phyloP scores from a whole-genome alignment of 2,797 vertebrate species.

The Notolepis coatsorum region DNA sequence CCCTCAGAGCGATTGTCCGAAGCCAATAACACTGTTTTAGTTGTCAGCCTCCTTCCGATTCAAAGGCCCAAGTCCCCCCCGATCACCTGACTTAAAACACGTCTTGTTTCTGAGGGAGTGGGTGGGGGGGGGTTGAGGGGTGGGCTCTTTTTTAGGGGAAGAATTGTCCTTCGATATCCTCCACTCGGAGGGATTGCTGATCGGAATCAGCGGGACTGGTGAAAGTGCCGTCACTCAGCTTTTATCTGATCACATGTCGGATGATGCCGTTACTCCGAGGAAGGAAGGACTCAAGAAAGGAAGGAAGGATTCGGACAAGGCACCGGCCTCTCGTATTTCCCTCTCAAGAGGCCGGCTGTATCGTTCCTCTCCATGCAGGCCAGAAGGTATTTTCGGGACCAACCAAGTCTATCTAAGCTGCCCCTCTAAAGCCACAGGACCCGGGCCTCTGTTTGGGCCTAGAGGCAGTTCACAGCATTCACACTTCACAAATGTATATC shows the following conservation, averaged over 20 bases:
- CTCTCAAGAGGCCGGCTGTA: constrained; percentile 58
- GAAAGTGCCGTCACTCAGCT: too few relatives aligned
- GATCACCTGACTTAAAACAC: constrained; percentile 4
- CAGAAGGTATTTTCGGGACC: constrained; percentile 60
- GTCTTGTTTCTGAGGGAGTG: constrained; percentile 15
- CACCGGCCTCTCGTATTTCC: constrained; percentile 31
- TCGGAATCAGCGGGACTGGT: too few relatives aligned
- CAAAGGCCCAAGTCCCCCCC: constrained; percentile 1
- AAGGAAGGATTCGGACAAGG: constrained; percentile 54
- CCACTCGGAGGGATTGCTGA: too few relatives aligned
- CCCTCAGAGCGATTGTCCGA: not conserved
- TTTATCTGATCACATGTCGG: too few relatives aligned
- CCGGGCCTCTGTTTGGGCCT: constrained; percentile 31
- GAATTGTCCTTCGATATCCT: too few relatives aligned
- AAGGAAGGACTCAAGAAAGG: constrained; percentile 56
- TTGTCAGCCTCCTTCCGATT: constrained; percentile 15
- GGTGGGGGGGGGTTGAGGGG: too few relatives aligned
- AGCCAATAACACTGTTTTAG: constrained; percentile 4
- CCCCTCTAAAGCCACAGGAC: constrained; percentile 46
- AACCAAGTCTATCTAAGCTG: constrained; percentile 68
- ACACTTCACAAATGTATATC: constrained; percentile 68
- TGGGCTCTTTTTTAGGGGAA: too few relatives aligned
- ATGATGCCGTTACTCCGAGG: too few relatives aligned
- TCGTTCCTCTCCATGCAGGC: constrained; percentile 43
- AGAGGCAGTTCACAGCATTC: constrained; percentile 51